A percentile compares a stretch with the other conserved stretches of the same genome.
These are phyloP conservation scores for Callithrix jacchus DNA, from an alignment of 2,113 vertebrate genomes.

Conservation along the genomic window DNA sequence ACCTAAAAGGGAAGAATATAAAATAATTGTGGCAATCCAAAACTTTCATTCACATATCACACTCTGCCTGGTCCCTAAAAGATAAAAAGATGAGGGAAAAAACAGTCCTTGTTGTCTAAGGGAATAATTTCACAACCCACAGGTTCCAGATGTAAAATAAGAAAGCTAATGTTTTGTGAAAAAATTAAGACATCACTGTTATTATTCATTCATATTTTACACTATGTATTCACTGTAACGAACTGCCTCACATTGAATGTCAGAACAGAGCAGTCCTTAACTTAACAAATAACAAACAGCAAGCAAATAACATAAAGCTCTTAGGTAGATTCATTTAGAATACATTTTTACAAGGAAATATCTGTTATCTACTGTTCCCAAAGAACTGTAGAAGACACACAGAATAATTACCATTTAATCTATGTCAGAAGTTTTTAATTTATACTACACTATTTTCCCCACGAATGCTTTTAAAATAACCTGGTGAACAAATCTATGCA, in stretches of 20 bases:
- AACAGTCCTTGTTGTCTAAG: background rate
- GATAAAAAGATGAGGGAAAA: background rate
- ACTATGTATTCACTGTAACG: background rate
- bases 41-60: constrained; percentile 43
- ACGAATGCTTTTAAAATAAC: background rate
- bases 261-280: background rate
- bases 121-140: background rate
- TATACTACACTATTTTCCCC: background rate
- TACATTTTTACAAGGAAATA: background rate
- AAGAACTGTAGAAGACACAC: background rate
- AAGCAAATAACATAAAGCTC: background rate
- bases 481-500: background rate
- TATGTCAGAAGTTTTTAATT: too few relatives aligned
- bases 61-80: background rate
- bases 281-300: background rate
- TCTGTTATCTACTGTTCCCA: background rate
- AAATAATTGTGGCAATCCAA: constrained; percentile 9
- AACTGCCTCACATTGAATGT: background rate
- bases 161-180: background rate
- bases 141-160: constrained; percentile 8
- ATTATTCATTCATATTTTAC: background rate
- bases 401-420: background rate
- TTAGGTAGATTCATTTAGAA: constrained; percentile 36
- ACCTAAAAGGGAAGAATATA: constrained; percentile 84
- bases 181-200: background rate